phyloP scores from a whole-genome alignment of 2,888 invertebrate species.

The Trissoscelio sp. region DNA sequence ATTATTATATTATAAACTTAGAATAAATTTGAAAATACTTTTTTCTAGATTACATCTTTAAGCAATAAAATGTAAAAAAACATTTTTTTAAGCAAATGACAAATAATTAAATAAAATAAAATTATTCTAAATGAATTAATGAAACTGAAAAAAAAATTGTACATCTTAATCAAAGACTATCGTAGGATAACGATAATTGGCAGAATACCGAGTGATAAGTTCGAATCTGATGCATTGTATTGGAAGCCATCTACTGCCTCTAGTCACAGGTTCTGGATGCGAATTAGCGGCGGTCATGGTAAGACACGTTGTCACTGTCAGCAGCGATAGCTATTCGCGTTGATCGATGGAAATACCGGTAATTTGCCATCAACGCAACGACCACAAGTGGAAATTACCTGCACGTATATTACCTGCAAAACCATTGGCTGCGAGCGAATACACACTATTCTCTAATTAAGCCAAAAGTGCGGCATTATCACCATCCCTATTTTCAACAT shows the following conservation, averaged over 20 bases:
- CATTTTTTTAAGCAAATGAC: too few relatives aligned
- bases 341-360: constrained; percentile 65
- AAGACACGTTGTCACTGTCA: constrained; percentile 64
- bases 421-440: constrained; percentile 40
- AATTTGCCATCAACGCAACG: constrained; percentile 56
- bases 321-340: constrained; percentile 45
- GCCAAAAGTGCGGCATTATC: constrained; percentile 46
- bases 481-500: constrained; percentile 2
- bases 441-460: constrained; percentile 46
- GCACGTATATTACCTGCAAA: constrained; percentile 51
- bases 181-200: neutral
- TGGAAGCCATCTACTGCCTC: constrained; percentile 44
- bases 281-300: constrained; percentile 56
- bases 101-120: too few relatives aligned
- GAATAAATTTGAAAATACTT: too few relatives aligned
- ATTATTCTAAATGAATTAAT: too few relatives aligned
- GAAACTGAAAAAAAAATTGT: too few relatives aligned
- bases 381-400: constrained; percentile 64
- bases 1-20: too few relatives aligned
- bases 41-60: too few relatives aligned
- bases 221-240: too few relatives aligned
- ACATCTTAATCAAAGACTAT: too few relatives aligned
- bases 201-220: too few relatives aligned
- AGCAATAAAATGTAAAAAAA: too few relatives aligned
- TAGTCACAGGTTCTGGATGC: constrained; percentile 42